Evolutionary conservation across 2,113 vertebrate species (phyloP), one percentile per base, ranked within the genome.

Genomic region (Setophaga kirtlandii): DNA sequence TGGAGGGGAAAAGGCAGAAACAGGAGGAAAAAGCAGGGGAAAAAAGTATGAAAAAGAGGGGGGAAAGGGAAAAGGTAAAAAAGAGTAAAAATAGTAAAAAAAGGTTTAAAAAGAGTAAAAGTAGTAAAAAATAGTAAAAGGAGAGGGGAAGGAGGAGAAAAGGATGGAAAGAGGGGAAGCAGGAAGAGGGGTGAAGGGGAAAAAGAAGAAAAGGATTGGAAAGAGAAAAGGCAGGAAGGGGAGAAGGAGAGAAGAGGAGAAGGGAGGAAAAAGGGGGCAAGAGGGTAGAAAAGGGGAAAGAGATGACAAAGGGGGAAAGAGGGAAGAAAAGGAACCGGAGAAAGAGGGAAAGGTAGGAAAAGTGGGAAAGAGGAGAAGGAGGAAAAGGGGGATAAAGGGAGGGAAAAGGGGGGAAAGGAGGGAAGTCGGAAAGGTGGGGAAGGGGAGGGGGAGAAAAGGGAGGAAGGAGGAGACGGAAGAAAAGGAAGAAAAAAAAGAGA

Each of bases 1-100:
- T 33, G 4, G 14, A 1, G 12, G 7, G 20, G 5, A 21, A 9
- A 21, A 9, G 20, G 14, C 6, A 11, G 3, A 0, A 5, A 56
- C 16, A 33, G 5, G 4, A 9, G 11, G 1, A 22, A 56, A 56
- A 56, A 33, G 53, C 31, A 55, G 1, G 9, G 0, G 9, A 0
- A 4, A 1, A 56, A 50, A 4, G 10, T 13, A 47, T 5, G 8
- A 6, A 39, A 46, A 27, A 25, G 6, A 31, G 10, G 5, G 10
- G 20, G 1, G 0, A 2, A 42, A 30, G 41, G 1, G 13, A 53
- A 46, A 42, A 24, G 8, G 1, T 10, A 16, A 23, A 23, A 60
- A 59, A 59, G 10, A 59, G n/a, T 5, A 33, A 46, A 62, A 39
- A 19, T 19, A 4, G 35, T 74, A 47, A n/a, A 27, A 55, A 41